These are phyloP conservation scores for Ispidina lecontei DNA, from an alignment of 2,797 vertebrate species.

Conservation along the genomic window DNA sequence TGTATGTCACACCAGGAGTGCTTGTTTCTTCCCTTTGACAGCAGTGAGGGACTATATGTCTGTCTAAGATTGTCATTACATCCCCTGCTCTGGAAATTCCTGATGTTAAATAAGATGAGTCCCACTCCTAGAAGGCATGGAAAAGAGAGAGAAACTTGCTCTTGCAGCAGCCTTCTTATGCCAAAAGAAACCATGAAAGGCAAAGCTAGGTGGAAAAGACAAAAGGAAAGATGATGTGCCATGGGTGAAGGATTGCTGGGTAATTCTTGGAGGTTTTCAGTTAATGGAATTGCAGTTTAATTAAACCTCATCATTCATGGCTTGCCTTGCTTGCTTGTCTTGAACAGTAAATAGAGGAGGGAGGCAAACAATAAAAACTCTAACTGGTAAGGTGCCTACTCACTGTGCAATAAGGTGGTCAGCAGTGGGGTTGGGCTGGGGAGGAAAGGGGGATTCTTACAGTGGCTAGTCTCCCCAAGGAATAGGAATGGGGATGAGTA, in stretches of 20 bases:
- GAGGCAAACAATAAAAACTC: not conserved
- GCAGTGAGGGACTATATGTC: not conserved
- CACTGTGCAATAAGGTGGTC: accelerated
- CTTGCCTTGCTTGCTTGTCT: not conserved
- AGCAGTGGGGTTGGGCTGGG: not conserved
- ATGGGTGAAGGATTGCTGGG: not conserved
- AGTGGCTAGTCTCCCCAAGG: accelerated
- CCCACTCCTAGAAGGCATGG: not conserved
- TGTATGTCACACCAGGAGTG: not conserved
- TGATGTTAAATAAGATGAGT: not conserved
- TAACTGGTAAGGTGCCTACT: not conserved
- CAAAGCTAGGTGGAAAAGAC: not conserved
- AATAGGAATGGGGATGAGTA: not conserved
- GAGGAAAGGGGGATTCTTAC: not conserved
- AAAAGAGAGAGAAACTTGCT: not conserved
- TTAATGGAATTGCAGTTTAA: constrained; percentile 12
- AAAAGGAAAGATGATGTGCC: not conserved
- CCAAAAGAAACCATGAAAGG: not conserved
- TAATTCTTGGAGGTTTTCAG: not conserved
- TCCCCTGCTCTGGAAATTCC: not conserved
- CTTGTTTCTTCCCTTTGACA: not conserved
- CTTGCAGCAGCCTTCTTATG: not conserved
- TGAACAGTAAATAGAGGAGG: not conserved
- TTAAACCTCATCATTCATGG: constrained; percentile 29
- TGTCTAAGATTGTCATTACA: not conserved